phyloP scores from a whole-genome alignment of 64 coral and sea anemone genomes.

The Cladopsammia gracilis region DNA sequence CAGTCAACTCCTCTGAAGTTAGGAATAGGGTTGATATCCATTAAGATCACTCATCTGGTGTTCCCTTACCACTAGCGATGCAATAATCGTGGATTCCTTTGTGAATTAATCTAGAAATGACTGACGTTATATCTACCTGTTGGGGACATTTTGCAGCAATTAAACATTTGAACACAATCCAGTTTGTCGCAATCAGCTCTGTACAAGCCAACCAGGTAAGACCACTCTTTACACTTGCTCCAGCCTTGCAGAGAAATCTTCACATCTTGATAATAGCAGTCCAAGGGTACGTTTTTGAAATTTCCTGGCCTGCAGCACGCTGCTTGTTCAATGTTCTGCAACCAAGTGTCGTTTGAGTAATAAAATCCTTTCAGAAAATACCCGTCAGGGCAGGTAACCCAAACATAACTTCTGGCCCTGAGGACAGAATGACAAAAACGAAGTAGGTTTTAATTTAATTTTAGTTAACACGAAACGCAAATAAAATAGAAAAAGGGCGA shows the following conservation, averaged over 20 bases:
- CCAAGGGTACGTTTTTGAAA: not conserved
- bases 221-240: not conserved
- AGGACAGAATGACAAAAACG: not conserved
- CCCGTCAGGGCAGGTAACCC: constrained; percentile 13
- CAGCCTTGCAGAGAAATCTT: not conserved
- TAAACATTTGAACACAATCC: not conserved
- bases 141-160: not conserved
- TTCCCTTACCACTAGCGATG: too few relatives aligned
- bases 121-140: not conserved
- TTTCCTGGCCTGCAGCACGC: not conserved
- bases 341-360: not conserved
- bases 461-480: too few relatives aligned
- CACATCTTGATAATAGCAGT: not conserved
- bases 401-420: not conserved
- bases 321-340: not conserved
- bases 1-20: too few relatives aligned
- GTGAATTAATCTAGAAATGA: not conserved
- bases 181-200: not conserved
- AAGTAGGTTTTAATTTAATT: too few relatives aligned
- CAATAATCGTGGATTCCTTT: too few relatives aligned
- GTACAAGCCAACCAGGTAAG: not conserved
- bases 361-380: constrained; percentile 14
- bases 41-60: too few relatives aligned
- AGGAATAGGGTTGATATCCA: too few relatives aligned
- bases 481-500: too few relatives aligned